Evolutionary conservation across 2,888 invertebrate species (phyloP).

Genomic region (Oxytorus armatus): DNA sequence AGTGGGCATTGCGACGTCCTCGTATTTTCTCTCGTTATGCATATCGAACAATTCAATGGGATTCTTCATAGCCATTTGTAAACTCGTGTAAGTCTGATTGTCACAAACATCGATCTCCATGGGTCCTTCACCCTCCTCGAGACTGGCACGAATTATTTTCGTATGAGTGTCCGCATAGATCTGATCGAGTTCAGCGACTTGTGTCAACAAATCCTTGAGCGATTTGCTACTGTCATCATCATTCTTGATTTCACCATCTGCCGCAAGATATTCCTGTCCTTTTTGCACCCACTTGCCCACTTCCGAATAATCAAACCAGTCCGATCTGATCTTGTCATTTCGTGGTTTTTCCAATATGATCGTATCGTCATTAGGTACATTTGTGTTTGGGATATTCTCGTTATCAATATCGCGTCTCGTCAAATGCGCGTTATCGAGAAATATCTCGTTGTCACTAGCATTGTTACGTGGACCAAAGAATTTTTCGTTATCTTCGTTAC

Average conservation of each 20-base stretch:
- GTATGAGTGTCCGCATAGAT: conserved; percentile 91
- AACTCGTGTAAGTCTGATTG: conserved; percentile 92
- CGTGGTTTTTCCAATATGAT: conserved; percentile 47
- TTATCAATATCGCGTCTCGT: conserved; percentile 23
- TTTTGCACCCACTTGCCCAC: conserved; percentile 80
- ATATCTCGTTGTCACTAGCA: conserved; percentile 63
- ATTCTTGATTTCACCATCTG: conserved; percentile 71
- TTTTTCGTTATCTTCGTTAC: conserved; percentile 46
- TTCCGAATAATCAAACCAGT: conserved; percentile 80
- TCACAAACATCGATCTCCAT: conserved; percentile 90
- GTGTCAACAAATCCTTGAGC: conserved; percentile 90
- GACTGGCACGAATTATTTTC: conserved; percentile 84
- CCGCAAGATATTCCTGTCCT: conserved; percentile 64
- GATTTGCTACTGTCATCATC: conserved; percentile 83
- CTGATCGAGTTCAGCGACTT: conserved; percentile 92
- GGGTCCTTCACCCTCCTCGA: conserved; percentile 75
- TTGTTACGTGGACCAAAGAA: conserved; percentile 50
- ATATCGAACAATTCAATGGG: conserved; percentile 88
- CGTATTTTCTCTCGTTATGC: conserved; percentile 85
- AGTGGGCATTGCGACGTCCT: conserved; percentile 85
- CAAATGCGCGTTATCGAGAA: conserved; percentile 37
- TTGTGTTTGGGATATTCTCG: conserved; percentile 9
- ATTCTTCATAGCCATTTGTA: conserved; percentile 94
- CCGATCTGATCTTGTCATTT: conserved; percentile 70
- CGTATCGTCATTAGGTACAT: conserved; percentile 32